phyloP scores from a whole-genome alignment of 2,113 vertebrate genomes.

The Fregata magnificens region DNA sequence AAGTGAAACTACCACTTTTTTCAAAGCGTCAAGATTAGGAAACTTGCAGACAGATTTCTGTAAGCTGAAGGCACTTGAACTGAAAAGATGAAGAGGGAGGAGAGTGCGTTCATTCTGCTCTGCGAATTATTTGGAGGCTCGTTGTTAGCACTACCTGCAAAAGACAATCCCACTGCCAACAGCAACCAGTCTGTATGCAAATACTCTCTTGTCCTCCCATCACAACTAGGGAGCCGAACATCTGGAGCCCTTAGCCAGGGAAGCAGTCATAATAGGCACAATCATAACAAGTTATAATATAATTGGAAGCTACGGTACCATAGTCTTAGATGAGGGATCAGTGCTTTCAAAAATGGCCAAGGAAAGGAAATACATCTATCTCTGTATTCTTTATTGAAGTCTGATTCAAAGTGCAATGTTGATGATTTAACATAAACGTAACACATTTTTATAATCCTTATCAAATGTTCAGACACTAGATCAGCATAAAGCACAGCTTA shows the following conservation, averaged over 20 bases:
- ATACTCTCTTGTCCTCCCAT: background rate
- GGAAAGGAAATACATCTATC: background rate
- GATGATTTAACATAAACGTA: conserved; percentile 53
- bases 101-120: background rate
- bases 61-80: background rate
- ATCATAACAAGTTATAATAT: background rate
- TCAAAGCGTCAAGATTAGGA: background rate
- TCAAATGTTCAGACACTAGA: conserved; percentile 55
- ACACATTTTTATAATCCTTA: conserved; percentile 64
- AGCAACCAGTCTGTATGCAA: background rate
- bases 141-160: background rate
- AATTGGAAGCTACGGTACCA: background rate
- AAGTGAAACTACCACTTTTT: background rate
- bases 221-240: background rate
- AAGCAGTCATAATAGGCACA: background rate
- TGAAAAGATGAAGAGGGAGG: background rate
- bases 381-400: background rate
- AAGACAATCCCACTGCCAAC: background rate
- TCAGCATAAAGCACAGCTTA: conserved; percentile 49
- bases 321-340: background rate
- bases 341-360: background rate
- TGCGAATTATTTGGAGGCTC: background rate
- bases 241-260: background rate
- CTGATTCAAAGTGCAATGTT: background rate
- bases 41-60: background rate